A percentile compares a stretch with the other conserved stretches of the same genome.
Conservation (phyloP, 2,888 invertebrate genomes). For the Fissipunctia ypsillon region DNA sequence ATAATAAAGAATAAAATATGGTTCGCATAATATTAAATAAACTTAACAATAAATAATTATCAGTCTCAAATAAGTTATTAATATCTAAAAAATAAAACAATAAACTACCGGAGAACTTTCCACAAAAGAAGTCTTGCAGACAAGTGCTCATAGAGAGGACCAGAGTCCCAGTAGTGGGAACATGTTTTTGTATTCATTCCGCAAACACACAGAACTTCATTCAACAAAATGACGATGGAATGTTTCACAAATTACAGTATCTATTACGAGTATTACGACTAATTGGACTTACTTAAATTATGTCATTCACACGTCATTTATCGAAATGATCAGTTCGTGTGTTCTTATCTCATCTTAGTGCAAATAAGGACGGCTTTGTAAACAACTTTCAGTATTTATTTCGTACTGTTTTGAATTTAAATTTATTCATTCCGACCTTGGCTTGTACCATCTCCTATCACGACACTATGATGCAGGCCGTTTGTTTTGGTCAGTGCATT, state of each 20-base stretch:
- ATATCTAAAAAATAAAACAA: not conserved
- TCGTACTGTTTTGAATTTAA: conserved; percentile 23
- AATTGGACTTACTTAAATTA: not conserved
- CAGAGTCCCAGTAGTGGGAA: not conserved
- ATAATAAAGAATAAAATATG: no score
- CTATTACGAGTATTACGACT: not conserved
- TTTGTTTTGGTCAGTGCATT: not conserved
- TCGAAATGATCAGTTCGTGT: conserved; percentile 23
- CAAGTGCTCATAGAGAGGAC: not conserved
- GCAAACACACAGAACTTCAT: not conserved
- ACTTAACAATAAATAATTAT: not conserved
- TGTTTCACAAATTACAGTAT: conserved; percentile 16
- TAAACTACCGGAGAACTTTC: not conserved
- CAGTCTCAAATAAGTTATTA: not conserved
- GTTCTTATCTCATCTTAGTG: conserved; percentile 45
- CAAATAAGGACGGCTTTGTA: conserved; percentile 48
- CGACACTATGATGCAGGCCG: no score
- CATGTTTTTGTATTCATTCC: not conserved
- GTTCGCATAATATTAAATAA: not conserved
- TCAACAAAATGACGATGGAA: not conserved
- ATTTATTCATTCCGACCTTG: not conserved
- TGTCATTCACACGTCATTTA: conserved; percentile 39
- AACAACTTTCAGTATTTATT: conserved; percentile 8
- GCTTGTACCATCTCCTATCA: not conserved
- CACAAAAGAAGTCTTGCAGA: not conserved